phyloP scores from a whole-genome alignment of 2,113 vertebrate species.

The Oreochromis aureus region DNA sequence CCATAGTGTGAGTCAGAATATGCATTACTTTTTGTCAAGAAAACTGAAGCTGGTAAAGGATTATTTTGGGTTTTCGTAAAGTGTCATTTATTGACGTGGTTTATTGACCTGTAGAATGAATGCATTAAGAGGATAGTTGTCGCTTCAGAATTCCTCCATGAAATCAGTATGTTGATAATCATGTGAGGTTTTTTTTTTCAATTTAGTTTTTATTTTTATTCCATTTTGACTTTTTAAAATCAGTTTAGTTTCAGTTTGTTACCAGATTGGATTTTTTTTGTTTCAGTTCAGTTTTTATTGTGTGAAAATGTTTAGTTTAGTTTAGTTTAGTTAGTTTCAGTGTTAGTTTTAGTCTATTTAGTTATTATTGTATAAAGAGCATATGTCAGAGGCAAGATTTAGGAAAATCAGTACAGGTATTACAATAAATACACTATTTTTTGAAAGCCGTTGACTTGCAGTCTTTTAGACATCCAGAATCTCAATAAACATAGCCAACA shows the following conservation, averaged over 20 bases:
- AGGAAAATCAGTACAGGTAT: neutral
- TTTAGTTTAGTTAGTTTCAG: neutral
- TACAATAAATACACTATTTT: neutral
- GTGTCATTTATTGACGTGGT: neutral
- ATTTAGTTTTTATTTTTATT: neutral
- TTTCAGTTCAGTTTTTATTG: neutral
- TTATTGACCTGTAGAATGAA: neutral
- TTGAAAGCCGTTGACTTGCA: neutral
- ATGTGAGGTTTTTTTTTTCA: neutral
- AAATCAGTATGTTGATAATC: neutral
- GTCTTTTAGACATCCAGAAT: neutral
- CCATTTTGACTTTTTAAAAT: neutral
- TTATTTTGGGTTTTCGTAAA: neutral
- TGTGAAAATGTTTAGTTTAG: neutral
- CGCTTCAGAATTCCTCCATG: neutral
- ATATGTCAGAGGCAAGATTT: neutral
- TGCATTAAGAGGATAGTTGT: conserved; percentile 6
- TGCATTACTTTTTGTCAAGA: neutral
- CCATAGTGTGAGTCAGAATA: neutral
- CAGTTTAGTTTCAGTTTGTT: neutral
- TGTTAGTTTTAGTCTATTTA: neutral
- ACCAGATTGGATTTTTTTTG: neutral
- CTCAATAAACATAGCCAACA: neutral
- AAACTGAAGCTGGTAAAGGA: neutral
- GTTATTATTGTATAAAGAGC: neutral